Conservation (phyloP, 1,140 invertebrate genomes). For the Aphis craccivora region DNA sequence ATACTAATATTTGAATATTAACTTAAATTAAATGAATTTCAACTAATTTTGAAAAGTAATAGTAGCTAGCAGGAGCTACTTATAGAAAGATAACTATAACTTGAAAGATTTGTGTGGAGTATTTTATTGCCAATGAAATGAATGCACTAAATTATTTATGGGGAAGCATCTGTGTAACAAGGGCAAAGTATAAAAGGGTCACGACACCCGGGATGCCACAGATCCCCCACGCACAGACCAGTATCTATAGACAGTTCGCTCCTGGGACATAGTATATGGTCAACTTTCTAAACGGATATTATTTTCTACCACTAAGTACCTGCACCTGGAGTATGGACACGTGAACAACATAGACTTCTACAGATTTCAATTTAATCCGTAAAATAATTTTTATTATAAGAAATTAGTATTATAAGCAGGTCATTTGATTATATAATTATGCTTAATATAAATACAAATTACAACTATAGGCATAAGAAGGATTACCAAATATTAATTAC, state of each 20-base stretch:
- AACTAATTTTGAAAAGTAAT: neutral
- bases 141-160: neutral
- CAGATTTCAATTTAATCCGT: neutral
- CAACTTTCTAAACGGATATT: neutral
- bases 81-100: too few relatives aligned
- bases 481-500: too few relatives aligned
- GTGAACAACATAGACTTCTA: neutral
- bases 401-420: neutral
- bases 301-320: neutral
- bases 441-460: too few relatives aligned
- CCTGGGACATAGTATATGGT: neutral
- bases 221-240: neutral
- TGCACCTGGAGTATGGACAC: neutral
- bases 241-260: neutral
- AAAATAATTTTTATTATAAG: neutral
- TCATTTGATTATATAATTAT: neutral
- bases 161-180: neutral
- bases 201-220: neutral
- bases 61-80: neutral
- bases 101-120: neutral
- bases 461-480: too few relatives aligned
- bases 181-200: neutral
- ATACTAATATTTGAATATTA: neutral
- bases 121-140: constrained; percentile 8
- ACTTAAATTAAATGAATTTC: neutral